Conservation (phyloP, 2,888 invertebrate genomes). For the Eurytoma californica region DNA sequence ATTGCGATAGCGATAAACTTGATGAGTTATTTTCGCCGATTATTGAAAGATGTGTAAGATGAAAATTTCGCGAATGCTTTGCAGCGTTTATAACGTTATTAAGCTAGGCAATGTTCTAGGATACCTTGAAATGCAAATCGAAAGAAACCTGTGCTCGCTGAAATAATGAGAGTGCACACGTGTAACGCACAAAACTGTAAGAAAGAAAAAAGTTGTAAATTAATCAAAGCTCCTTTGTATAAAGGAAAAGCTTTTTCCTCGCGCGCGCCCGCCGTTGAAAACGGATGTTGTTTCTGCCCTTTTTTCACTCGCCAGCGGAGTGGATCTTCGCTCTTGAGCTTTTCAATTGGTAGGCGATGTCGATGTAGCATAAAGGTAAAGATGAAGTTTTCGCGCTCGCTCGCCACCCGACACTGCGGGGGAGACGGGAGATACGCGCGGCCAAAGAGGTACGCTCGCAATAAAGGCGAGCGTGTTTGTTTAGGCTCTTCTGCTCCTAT, state of each 20-base stretch:
- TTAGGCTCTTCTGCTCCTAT: slow-evolving; percentile 70
- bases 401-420: slow-evolving; percentile 41
- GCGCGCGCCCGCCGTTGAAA: not conserved
- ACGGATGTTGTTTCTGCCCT: not conserved
- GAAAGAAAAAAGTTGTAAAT: slow-evolving; percentile 43
- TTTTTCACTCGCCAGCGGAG: slow-evolving; percentile 9
- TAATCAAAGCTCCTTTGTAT: slow-evolving; percentile 50
- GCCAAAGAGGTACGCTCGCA: slow-evolving; percentile 64
- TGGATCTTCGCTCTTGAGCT: slow-evolving; percentile 54
- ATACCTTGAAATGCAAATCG: no score
- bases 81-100: no score
- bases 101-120: no score
- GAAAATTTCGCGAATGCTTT: no score
- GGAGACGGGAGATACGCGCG: slow-evolving; percentile 36
- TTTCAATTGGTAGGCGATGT: slow-evolving; percentile 56
- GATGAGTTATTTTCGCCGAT: no score
- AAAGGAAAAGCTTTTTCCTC: slow-evolving; percentile 20
- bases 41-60: no score
- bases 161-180: no score
- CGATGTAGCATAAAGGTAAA: slow-evolving; percentile 54
- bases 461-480: slow-evolving; percentile 73
- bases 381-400: slow-evolving; percentile 55
- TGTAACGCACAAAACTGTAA: no score
- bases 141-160: no score
- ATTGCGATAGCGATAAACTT: no score